These are phyloP conservation scores for Lagopus leucura DNA, from an alignment of 2,113 vertebrate species.

Conservation along the genomic window DNA sequence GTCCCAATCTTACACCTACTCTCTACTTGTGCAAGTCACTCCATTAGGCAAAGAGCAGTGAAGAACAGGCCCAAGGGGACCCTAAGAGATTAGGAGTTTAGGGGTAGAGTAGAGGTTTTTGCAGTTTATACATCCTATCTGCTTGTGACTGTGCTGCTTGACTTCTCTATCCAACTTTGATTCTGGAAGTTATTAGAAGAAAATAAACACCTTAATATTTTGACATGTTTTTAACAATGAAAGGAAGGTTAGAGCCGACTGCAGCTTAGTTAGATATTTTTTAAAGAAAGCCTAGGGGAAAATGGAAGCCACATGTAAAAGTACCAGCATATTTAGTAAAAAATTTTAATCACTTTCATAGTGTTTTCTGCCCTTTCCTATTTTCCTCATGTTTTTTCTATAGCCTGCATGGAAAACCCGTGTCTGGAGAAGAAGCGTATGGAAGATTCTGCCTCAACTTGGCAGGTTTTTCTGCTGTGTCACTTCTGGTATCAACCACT, in stretches of 20 bases:
- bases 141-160: not conserved
- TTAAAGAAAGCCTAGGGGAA: not conserved
- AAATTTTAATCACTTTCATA: not conserved
- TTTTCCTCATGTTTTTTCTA: not conserved
- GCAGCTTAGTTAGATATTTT: not conserved
- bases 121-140: not conserved
- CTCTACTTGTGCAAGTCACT: not conserved
- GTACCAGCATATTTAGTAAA: not conserved
- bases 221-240: not conserved
- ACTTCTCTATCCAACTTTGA: not conserved
- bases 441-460: not conserved
- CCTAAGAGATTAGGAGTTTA: not conserved
- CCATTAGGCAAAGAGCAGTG: not conserved
- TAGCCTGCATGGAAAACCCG: not conserved
- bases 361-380: not conserved
- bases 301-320: not conserved
- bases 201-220: not conserved
- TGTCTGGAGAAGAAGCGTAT: not conserved
- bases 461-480: constrained; percentile 35
- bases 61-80: not conserved
- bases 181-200: not conserved
- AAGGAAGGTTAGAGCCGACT: not conserved
- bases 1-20: not conserved
- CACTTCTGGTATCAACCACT: not conserved
- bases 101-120: not conserved